Evolutionary conservation across 2,888 invertebrate genomes (phyloP), one percentile per base, ranked within the genome.

Genomic region (Pycnomerus fuliginosus): DNA sequence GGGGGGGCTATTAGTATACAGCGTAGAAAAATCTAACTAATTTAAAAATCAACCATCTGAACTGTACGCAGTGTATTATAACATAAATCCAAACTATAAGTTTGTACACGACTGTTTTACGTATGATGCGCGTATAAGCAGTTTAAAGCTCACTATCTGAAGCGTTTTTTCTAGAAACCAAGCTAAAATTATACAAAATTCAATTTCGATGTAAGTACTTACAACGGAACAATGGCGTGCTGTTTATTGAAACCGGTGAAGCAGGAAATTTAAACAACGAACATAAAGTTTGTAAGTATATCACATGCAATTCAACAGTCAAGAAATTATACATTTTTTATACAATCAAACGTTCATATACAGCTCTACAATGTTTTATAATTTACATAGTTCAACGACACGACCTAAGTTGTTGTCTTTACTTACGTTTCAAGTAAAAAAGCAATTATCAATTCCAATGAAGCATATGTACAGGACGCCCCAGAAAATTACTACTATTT

Each of bases 381-480:
- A 58, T 62, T 61, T 62, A 61, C 61, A 60, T 61, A 57, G 56
- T 60, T 62, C 22, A 61, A 63, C 60, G 63, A 64, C 62, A 61
- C 55, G 58, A 56, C 56, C 53, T 59, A 58, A 52, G 45, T 55
- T 52, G 54, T 55, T 44, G 33, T 50, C 50, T 48, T 52, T 49
- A 48, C 38, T 58, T 53, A 49, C 49, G 53, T 63, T 62, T 67
- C 65, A 68, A 68, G 69, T 70, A 71, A 71, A 71, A 72, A 72
- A 72, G 71, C 71, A 65, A 65, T 69, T 64, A 58, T 73, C 72
- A 73, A 73, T 71, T 73, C 73, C 71, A 71, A 72, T 71, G 57
- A 73, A 72, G 72, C 72, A 69, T 41, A 38, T 51, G 61, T 57
- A 60, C 58, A 55, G 59, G 55, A 56, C 55, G 53, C 37, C 53